Evolutionary conservation across 2,888 invertebrate species (phyloP), one percentile per base, ranked within the genome.

Genomic region (Meliscaeva auricollis): DNA sequence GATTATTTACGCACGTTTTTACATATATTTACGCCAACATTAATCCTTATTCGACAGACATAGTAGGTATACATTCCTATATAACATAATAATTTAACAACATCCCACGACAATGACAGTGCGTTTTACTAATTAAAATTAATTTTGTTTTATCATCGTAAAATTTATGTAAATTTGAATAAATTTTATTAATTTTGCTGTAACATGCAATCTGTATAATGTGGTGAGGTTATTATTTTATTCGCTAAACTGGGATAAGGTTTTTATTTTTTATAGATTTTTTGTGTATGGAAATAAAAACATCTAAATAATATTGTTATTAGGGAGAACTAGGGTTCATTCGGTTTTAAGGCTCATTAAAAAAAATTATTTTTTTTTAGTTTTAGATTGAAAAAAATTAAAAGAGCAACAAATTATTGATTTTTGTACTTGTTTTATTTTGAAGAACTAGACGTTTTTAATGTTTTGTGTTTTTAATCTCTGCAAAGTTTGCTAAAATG

Each of bases 101-200:
- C 64, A 41, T 32, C 62, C 64, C 22, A 64, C 32, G 1, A 26
- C 30, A 84, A 75, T 69, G 84, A 80, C 80, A 75, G 56, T 56
- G 60, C 75, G 76, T 46, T 64, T 46, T 52, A 62, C 84, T 84
- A 75, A 84, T 84, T 84, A 84, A 84, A 84, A 74, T 72, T 79
- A 75, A 75, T 84, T 84, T 80, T 52, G 22, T 66, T 84, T 75
- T 80, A 75, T 60, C 74, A 64, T 44, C 66, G 50, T 70, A 50
- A 75, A 70, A 80, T 80, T 52, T 79, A 84, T 75, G 66, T 80
- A 76, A 80, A 85, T 85, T 72, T 72, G 80, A 48, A 76, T 70
- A 48, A 48, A 58, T 76, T 66, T 80, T 80, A 85, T 85, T 85
- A 85, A 80, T 85, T 80, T 60, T 85, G 11, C 41, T 44, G 11